Evolutionary conservation across 2,797 vertebrate species (phyloP), one percentile per base, ranked within the genome.

Genomic region (Melanotaenia maccullochi): DNA sequence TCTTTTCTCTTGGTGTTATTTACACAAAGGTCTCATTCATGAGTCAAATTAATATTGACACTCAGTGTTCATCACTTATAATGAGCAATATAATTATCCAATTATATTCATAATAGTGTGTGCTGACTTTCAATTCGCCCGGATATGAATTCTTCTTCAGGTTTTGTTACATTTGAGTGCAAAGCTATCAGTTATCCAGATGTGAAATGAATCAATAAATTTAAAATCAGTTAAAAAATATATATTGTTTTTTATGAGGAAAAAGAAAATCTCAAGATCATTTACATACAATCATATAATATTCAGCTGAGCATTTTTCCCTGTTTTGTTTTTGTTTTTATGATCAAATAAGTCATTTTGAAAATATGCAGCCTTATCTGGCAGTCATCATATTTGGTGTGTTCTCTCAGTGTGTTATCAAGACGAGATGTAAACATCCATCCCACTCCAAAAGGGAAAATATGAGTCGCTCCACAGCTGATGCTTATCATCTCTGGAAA

Each of bases 1-100:
- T 65, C 65, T 84, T 79, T 52, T 79, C 66, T 82, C 68, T 60
- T 33, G 24, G 60, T 68, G 71, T 84, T 87, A 85, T 90, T 90
- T 87, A 86, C 78, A 84, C 72, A 70, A 81, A 51, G 86, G 83
- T 75, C 71, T 78, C 82, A 80, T 91, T 91, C 78, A 87, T 70
- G 73, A 90, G 85, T 82, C 86, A 92, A 89, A 91, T 91, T 92
- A 89, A 90, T 91, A 88, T 86, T 86, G 78, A 76, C 79, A 87
- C 81, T 92, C 80, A 85, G 83, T 72, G 73, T 73, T 92, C 85
- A 89, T 90, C 81, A 80, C 65, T 82, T 80, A 69, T 91, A 90
- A 89, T 91, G 87, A 89, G 79, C 77, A 86, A 88, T 87, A 90
- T 90, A 86, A 92, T 90, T 85, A 90, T 76, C 80, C 91, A 90